Conservation (phyloP, 2,888 invertebrate species). For the Malthinus seriepunctatus region DNA sequence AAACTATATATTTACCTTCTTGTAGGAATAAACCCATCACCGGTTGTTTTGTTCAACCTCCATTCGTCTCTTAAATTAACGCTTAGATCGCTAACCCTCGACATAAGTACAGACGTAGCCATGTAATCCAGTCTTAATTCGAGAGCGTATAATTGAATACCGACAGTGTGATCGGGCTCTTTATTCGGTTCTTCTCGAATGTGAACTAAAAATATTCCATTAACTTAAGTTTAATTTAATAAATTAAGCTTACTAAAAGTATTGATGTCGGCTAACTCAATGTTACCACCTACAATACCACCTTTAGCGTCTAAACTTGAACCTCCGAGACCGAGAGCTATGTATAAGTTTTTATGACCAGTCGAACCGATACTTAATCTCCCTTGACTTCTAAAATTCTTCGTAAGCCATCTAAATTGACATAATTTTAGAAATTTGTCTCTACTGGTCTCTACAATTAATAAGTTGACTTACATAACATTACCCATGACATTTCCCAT, state of each 20-base stretch:
- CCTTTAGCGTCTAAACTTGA: conserved; percentile 95
- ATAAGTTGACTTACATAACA: conserved; percentile 67
- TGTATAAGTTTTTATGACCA: conserved; percentile 91
- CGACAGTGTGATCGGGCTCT: conserved; percentile 86
- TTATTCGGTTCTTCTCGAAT: conserved; percentile 88
- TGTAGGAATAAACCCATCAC: conserved; percentile 64
- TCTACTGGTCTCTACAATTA: too few relatives aligned
- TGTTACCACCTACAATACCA: conserved; percentile 96
- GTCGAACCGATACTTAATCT: conserved; percentile 91
- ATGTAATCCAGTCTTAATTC: conserved; percentile 96
- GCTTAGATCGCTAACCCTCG: conserved; percentile 80
- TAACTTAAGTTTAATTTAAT: not conserved
- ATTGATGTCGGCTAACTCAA: conserved; percentile 87
- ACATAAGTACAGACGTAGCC: conserved; percentile 95
- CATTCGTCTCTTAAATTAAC: conserved; percentile 87
- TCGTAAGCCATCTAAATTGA: conserved; percentile 78
- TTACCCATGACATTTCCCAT: conserved; percentile 99
- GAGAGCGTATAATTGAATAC: conserved; percentile 79
- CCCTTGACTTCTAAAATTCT: conserved; percentile 90
- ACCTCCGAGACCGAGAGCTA: conserved; percentile 84
- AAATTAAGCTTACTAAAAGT: conserved; percentile 67
- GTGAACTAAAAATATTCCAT: conserved; percentile 62
- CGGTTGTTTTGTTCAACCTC: conserved; percentile 64
- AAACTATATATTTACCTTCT: conserved; percentile 55
- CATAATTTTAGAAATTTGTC: not conserved